Evolutionary conservation across 1,140 invertebrate species (phyloP), one percentile per base, ranked within the genome.

Genomic region (Lepidotrigona ventralis): DNA sequence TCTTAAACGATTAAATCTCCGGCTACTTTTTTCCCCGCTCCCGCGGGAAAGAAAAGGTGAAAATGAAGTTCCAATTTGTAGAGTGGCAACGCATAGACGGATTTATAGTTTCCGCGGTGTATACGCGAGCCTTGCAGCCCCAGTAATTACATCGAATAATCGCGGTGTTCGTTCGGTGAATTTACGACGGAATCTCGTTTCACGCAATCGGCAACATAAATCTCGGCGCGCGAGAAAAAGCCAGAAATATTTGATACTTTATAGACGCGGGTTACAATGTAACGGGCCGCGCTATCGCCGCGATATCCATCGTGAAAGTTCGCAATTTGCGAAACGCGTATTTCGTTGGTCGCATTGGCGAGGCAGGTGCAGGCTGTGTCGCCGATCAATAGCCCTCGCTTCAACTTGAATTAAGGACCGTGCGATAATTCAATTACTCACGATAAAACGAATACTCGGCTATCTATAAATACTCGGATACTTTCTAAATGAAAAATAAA

Each of bases 1-100:
- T 51, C 76, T 73, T 54, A 68, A 29, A 71, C 23, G 85, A 87
- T 87, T 87, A 86, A 86, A 87, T 87, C 72, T 72, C 39, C 39
- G 6, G 69, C 33, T 39, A 63, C 53, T 77, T 79, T 73, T 76
- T 53, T 63, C 6, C 8, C 39, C 39, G 39, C 39, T 46, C 6
- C 56, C 51, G 26, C 58, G 3, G 26, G 26, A 21, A 58, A 46
- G 39, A 8, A 46, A 78, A 81, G 69, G 75, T 63, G 75, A 79
- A 84, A 79, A 87, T 64, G 53, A 75, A 85, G 64, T 66, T 64
- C 63, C 64, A 60, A 39, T 75, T 79, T 26, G 63, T 26, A 54
- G 19, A 73, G 73, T 56, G 56, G 77, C 53, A 74, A 78, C 2
- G 76, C 75, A 39, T 56, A 33, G 53, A 17, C 26, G 53, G 73